Evolutionary conservation across 92 coral and sea anemone species (phyloP), one percentile per base, ranked within the genome.

Genomic region (Porites rus): DNA sequence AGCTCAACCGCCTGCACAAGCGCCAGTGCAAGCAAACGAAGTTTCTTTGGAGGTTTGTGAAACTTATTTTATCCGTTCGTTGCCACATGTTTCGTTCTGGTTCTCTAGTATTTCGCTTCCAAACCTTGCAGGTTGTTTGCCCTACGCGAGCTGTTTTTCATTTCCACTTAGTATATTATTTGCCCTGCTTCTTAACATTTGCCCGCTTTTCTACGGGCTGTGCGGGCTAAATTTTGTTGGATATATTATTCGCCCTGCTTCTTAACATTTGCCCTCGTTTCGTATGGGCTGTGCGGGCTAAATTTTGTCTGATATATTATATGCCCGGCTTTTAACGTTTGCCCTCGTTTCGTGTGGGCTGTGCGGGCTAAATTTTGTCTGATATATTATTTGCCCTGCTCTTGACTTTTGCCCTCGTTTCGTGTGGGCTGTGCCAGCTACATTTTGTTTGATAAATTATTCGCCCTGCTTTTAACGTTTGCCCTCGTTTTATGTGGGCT

Each of bases 1-100:
- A 63, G 67, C 21, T 63, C 19, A 69, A 69, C 17, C 73, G 50
- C 73, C 73, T 7, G 73, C 73, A 4, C 52, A 69, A 25, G 73
- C 73, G 0, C 73, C 69, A 20, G 73, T 25, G 19, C 73, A 69
- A 14, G 73, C 73, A 8, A 10, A 69, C 21, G 52, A 24, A 24
- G 51, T 69, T 69, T 69, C n/a, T 28, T 69, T 69, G 73, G 73
- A 69, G 73, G 73, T 69, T 69, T 69, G 73, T 25, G 18, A 69
- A 69, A 24, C 25, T 69, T 63, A n/a, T 63, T 69, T 8, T 69
- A 8, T 28, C 73, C 21, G 52, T 69, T 10, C 51, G 7, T 69
- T 69, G 73, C 51, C 73, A 24, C 73, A 53, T 69, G 73, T 69
- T 69, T 28, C 73, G 73, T 69, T 69, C 51, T 14, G 51, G 73